Conservation (phyloP, 1,140 invertebrate species). For the Rhynchophorus ferrugineus region DNA sequence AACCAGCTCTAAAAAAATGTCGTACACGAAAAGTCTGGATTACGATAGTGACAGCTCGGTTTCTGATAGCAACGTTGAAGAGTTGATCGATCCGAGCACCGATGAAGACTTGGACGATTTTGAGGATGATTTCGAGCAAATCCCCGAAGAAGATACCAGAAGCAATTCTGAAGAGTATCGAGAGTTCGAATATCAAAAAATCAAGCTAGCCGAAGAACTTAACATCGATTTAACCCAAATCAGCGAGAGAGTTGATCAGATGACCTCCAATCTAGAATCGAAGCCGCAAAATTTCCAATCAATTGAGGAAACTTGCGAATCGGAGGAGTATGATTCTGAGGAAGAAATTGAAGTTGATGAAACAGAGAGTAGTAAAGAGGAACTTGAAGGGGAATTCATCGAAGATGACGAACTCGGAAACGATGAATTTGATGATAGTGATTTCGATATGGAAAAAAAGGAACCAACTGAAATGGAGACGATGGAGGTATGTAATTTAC, state of each 20-base stretch:
- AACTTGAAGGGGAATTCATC: slow-evolving; percentile 21
- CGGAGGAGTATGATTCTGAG: slow-evolving; percentile 30
- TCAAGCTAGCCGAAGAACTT: slow-evolving; percentile 20
- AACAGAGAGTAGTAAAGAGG: slow-evolving; percentile 14
- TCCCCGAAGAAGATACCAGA: slow-evolving; percentile 42
- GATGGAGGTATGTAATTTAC: slow-evolving; percentile 34
- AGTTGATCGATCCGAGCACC: slow-evolving; percentile 34
- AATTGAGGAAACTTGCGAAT: slow-evolving; percentile 36
- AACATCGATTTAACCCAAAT: slow-evolving; percentile 28
- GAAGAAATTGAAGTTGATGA: slow-evolving; percentile 27
- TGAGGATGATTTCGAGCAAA: slow-evolving; percentile 36
- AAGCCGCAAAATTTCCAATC: slow-evolving; percentile 7
- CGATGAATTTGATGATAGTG: slow-evolving; percentile 26
- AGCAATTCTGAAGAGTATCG: slow-evolving; percentile 28
- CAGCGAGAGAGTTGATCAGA: slow-evolving; percentile 18
- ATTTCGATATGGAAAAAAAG: slow-evolving; percentile 25
- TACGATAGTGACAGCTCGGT: slow-evolving; percentile 45
- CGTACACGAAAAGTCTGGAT: slow-evolving; percentile 40
- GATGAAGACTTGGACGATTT: slow-evolving; percentile 43
- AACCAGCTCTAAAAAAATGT: slow-evolving; percentile 37
- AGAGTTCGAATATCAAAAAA: slow-evolving; percentile 27
- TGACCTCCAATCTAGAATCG: slow-evolving; percentile 20
- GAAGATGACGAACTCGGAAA: slow-evolving; percentile 33
- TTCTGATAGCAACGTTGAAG: slow-evolving; percentile 40
- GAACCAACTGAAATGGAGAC: slow-evolving; percentile 34